Evolutionary conservation across 2,113 vertebrate genomes (phyloP).

Genomic region (Aramus guarauna): DNA sequence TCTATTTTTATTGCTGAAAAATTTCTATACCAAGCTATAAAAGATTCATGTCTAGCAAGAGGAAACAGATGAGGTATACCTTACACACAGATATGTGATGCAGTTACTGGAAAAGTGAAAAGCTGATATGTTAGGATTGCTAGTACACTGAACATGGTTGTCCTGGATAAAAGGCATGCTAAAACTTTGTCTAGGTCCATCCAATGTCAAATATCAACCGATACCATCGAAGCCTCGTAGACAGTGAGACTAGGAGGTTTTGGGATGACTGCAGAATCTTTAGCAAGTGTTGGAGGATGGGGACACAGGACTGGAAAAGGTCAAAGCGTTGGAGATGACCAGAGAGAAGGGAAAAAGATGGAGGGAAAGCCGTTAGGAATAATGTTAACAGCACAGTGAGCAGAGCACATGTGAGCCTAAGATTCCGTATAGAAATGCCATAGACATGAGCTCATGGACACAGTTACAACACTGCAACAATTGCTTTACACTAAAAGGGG

Average conservation of each 20-base stretch:
- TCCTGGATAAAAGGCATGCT: not conserved
- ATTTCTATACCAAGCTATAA: conserved; percentile 45
- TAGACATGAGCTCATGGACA: not conserved
- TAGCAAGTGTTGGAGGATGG: not conserved
- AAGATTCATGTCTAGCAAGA: not conserved
- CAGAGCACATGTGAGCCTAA: not conserved
- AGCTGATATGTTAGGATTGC: not conserved
- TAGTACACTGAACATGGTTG: not conserved
- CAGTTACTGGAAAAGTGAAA: conserved; percentile 12
- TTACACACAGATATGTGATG: not conserved
- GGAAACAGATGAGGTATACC: not conserved
- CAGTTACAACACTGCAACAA: not conserved
- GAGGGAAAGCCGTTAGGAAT: not conserved
- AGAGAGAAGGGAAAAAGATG: not conserved
- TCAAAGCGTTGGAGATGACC: not conserved
- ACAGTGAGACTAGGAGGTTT: not conserved
- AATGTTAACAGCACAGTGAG: not conserved
- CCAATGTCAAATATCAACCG: not conserved
- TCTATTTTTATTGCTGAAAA: conserved; percentile 69
- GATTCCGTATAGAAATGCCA: not conserved
- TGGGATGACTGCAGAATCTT: not conserved
- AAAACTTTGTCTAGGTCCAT: not conserved
- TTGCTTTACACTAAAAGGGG: not conserved
- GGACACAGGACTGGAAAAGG: not conserved
- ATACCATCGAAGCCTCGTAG: not conserved